Percentiles rank a stretch among this genome's conserved stretches.
These are phyloP conservation scores for Centropristis striata DNA, from an alignment of 2,113 vertebrate genomes.

Conservation along the genomic window DNA sequence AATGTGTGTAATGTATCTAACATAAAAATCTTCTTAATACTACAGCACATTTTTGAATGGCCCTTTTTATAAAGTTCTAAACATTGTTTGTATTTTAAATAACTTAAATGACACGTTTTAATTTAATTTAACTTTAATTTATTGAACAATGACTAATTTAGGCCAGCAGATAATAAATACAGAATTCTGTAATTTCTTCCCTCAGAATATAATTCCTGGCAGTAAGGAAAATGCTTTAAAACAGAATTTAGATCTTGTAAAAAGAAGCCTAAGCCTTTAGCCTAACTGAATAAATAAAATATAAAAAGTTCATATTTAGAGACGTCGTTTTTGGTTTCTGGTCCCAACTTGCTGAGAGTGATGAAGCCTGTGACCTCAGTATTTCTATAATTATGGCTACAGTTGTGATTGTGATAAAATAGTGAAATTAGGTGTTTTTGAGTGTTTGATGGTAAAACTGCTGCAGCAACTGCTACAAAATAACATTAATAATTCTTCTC, in stretches of 20 bases:
- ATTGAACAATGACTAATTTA: neutral
- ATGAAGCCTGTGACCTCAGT: neutral
- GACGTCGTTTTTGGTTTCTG: neutral
- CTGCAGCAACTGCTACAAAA: neutral
- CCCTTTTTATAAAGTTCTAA: too few relatives aligned
- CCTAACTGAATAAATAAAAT: neutral
- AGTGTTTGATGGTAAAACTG: neutral
- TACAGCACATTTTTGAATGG: too few relatives aligned
- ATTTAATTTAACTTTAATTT: neutral
- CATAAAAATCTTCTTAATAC: too few relatives aligned
- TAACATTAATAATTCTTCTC: neutral
- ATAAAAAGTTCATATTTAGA: neutral
- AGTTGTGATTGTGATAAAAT: neutral
- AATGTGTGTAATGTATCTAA: too few relatives aligned
- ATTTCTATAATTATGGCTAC: neutral
- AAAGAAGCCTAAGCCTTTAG: too few relatives aligned
- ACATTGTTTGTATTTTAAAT: too few relatives aligned
- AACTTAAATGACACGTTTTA: too few relatives aligned
- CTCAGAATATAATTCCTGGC: neutral
- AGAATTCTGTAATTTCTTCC: too few relatives aligned
- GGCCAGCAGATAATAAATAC: neutral
- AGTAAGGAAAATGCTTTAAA: neutral
- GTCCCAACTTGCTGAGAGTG: neutral
- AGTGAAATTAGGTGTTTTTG: too few relatives aligned
- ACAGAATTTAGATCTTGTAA: neutral